Base-by-base conservation (phyloP, 2,113 vertebrate genomes). In the Erpornis zantholeuca region DNA sequence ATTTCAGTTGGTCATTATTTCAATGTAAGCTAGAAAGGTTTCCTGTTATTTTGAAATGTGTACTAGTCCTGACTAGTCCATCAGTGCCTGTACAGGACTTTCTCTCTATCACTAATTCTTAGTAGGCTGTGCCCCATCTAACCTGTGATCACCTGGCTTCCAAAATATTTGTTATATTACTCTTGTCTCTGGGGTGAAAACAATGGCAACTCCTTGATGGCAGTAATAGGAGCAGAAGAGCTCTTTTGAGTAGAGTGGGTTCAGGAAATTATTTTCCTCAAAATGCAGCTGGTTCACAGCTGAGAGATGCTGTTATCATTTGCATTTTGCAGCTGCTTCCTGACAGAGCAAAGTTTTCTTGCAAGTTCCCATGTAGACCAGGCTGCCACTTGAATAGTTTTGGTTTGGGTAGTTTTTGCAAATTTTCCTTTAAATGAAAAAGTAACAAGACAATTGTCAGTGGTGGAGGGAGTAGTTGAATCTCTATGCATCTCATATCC, bases 401-500 rank as follows among this genome's bases (percentile, higher is more conserved):
- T 87, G 18, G 17, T 60, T 36, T 87, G 20, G n/a, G 28, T 88
- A 54, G 24, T 80, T 73, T 27, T 36, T 57, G 27, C 18, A 79
- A 49, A 65, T 19, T 71, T 73, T 44, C 1, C 8, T 66, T 88
- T 93, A 44, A 25, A 25, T 53, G 19, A 53, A 65, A 87, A 87
- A 76, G 68, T 13, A 47, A 33, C 13, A 22, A 22, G 27, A 25
- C 5, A 24, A 0, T 73, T 65, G 5, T 27, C 22, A 73, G 50
- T 47, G 9, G 14, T 66, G 29, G 33, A 70, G 45, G 20, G 35
- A 60, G 14, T 59, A 60, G 10, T 28, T 63, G 45, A 56, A 56
- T 56, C 53, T 81, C 36, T 92, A 45, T 88, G 88, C 85, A 90
- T 92, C 82, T 91, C n/a, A 75, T 92, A 66, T 60, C 90, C 82